phyloP scores from a whole-genome alignment of 2,797 vertebrate species.

The Lemur catta region DNA sequence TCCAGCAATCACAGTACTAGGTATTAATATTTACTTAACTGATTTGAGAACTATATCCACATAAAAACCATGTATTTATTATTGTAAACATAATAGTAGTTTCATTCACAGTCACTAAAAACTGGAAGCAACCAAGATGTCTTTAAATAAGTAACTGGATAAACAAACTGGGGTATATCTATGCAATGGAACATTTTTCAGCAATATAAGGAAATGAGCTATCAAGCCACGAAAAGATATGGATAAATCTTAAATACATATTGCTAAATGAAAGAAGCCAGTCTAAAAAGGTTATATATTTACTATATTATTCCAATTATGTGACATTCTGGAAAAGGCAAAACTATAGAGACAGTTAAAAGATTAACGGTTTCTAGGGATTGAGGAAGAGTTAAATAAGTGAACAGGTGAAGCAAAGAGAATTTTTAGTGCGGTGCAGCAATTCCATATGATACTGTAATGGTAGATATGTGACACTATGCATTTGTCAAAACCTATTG shows the following conservation, averaged over 20 bases:
- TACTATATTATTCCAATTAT: not conserved
- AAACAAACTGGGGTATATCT: not conserved
- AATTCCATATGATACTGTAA: not conserved
- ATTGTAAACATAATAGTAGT: not conserved
- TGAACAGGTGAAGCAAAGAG: not conserved
- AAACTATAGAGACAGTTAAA: not conserved
- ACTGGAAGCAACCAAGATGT: not conserved
- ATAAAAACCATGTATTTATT: not conserved
- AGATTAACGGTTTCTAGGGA: not conserved
- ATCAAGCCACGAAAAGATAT: not conserved
- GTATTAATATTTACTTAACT: not conserved
- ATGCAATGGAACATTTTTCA: not conserved
- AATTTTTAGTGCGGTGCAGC: not conserved
- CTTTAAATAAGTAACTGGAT: not conserved
- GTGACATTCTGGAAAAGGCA: not conserved
- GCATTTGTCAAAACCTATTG: not conserved
- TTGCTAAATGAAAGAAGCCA: not conserved
- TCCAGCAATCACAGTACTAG: not conserved
- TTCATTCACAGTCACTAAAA: not conserved
- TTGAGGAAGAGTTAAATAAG: not conserved
- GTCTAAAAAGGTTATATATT: not conserved
- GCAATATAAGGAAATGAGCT: not conserved
- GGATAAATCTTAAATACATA: not conserved
- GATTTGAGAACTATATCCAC: not conserved
- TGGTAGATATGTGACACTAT: no score